Percentiles rank a stretch among this genome's conserved stretches.
These are phyloP conservation scores for Scylla paramamosain DNA, from an alignment of 1,140 invertebrate species.

Conservation along the genomic window DNA sequence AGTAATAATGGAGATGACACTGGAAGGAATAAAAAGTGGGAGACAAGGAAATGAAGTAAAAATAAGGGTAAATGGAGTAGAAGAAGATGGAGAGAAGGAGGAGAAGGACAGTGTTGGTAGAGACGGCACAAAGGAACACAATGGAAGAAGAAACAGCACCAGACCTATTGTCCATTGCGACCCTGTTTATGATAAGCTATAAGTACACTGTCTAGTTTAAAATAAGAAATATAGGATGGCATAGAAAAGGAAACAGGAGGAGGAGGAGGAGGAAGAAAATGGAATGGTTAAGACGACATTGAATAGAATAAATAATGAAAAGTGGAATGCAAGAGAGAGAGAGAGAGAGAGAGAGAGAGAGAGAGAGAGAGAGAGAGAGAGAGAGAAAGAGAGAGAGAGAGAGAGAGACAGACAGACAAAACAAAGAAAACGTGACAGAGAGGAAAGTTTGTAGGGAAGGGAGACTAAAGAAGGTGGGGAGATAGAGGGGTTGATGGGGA, in stretches of 20 bases:
- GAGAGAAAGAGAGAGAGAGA: neutral
- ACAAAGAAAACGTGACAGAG: no score
- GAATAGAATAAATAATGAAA: no score
- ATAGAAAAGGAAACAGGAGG: no score
- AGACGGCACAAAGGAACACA: neutral
- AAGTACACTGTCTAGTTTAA: no score
- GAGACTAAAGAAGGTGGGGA: neutral
- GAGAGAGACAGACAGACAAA: no score
- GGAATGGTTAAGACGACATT: neutral
- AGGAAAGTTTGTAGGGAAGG: no score
- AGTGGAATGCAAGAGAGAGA: no score
- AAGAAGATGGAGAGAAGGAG: neutral
- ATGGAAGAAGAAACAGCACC: neutral
- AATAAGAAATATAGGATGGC: no score
- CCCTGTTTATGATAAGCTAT: no score
- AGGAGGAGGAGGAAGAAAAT: neutral
- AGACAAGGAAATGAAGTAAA: neutral
- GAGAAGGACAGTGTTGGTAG: neutral
- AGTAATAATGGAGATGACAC: neutral
- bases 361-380: neutral
- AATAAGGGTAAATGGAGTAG: neutral
- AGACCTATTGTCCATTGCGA: no score
- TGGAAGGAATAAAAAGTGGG: neutral
- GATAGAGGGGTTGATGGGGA: conserved; percentile 39
- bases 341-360: neutral